A percentile compares a stretch with the other conserved stretches of the same genome.
These are phyloP conservation scores for Emydoidea blandingii DNA, from an alignment of 2,797 vertebrate species.

Conservation along the genomic window DNA sequence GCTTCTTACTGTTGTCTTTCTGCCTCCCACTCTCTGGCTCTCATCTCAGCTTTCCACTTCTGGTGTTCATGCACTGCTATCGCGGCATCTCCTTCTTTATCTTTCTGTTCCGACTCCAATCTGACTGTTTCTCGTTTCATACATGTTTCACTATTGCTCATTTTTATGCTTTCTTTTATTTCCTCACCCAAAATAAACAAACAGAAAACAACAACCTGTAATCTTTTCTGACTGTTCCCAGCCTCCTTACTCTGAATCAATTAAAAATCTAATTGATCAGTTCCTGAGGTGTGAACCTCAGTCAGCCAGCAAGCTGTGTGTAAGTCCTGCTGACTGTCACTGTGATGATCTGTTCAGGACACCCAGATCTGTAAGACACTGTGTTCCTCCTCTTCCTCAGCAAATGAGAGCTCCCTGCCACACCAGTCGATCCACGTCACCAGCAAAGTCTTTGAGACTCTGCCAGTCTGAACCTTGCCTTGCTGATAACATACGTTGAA, in stretches of 20 bases:
- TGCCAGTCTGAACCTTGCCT: background rate
- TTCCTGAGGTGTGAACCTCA: background rate
- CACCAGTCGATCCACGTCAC: background rate
- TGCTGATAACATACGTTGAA: background rate
- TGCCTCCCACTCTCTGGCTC: background rate
- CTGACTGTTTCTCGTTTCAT: background rate
- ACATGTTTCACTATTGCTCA: background rate
- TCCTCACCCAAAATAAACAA: background rate
- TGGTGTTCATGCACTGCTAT: background rate
- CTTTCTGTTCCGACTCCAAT: background rate
- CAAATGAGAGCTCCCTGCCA: background rate
- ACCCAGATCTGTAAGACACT: background rate
- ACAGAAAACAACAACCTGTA: background rate
- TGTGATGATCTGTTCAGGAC: background rate
- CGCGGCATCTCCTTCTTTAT: background rate
- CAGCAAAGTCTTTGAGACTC: background rate
- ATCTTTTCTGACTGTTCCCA: background rate
- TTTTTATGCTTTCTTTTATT: background rate
- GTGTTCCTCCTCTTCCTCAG: background rate
- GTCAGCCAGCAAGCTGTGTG: background rate
- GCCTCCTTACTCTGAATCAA: background rate
- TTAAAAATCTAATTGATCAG: background rate
- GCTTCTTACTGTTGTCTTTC: background rate
- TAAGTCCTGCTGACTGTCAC: background rate
- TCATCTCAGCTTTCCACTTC: background rate